Conservation (phyloP, 2,888 invertebrate genomes). For the Masnerella sp. region DNA sequence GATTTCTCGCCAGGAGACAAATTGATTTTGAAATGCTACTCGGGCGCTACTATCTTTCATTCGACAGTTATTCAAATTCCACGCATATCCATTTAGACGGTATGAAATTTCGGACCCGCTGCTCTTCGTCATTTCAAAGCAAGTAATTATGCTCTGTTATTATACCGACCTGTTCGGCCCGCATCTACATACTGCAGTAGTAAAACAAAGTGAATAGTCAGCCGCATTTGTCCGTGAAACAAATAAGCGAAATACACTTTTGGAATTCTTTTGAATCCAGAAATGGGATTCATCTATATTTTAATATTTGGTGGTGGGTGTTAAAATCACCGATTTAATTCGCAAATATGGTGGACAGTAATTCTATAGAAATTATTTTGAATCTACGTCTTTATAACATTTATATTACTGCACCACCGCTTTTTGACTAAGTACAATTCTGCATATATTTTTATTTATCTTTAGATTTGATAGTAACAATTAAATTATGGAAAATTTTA, state of each 20-base stretch:
- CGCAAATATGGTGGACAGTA: too few relatives aligned
- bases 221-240: conserved; percentile 35
- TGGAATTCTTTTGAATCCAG: conserved; percentile 22
- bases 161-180: conserved; percentile 56
- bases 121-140: conserved; percentile 58
- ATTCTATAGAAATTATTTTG: too few relatives aligned
- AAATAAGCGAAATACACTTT: conserved; percentile 32
- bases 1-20: conserved; percentile 67
- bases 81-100: conserved; percentile 66
- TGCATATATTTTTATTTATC: too few relatives aligned
- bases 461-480: too few relatives aligned
- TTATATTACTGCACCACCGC: too few relatives aligned
- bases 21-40: conserved; percentile 74
- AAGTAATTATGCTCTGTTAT: conserved; percentile 57
- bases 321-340: neutral
- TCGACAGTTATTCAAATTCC: conserved; percentile 73
- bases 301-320: conserved; percentile 8
- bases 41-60: conserved; percentile 60
- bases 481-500: too few relatives aligned
- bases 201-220: conserved; percentile 56
- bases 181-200: conserved; percentile 58
- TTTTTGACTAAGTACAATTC: too few relatives aligned
- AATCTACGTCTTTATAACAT: too few relatives aligned
- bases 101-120: conserved; percentile 60
- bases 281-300: conserved; percentile 26